Conservation (phyloP, 2,888 invertebrate species). For the Azorinus chamasolen region DNA sequence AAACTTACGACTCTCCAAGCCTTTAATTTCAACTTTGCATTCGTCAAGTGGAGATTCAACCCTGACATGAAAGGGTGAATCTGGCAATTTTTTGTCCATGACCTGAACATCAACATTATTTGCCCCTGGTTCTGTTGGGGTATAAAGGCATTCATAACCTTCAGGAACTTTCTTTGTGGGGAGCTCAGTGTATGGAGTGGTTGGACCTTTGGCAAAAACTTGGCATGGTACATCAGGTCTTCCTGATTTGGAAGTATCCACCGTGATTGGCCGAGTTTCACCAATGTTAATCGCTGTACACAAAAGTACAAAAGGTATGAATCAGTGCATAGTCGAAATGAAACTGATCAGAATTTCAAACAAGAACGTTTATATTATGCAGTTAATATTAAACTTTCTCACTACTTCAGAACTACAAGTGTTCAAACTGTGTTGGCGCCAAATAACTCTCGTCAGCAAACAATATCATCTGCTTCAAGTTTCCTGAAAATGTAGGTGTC, state of each 20-base stretch:
- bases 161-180: conserved; percentile 91
- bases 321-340: no score
- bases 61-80: conserved; percentile 84
- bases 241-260: conserved; percentile 65
- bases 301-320: no score
- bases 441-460: no score
- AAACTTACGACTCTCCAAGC: conserved; percentile 63
- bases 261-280: conserved; percentile 57
- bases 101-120: conserved; percentile 85
- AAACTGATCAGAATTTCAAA: no score
- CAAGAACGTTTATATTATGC: no score
- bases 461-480: no score
- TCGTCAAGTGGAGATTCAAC: conserved; percentile 79
- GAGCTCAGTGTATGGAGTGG: conserved; percentile 89
- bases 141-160: conserved; percentile 85
- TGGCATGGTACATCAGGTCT: conserved; percentile 65
- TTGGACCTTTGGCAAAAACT: conserved; percentile 80
- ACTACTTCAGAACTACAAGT: no score
- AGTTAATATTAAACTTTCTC: no score
- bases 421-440: no score
- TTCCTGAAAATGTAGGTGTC: no score
- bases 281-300: conserved; percentile 60
- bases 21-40: conserved; percentile 75
- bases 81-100: conserved; percentile 83
- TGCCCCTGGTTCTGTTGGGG: conserved; percentile 84